phyloP scores from a whole-genome alignment of 2,888 invertebrate genomes.

The Tholera decimalis region DNA sequence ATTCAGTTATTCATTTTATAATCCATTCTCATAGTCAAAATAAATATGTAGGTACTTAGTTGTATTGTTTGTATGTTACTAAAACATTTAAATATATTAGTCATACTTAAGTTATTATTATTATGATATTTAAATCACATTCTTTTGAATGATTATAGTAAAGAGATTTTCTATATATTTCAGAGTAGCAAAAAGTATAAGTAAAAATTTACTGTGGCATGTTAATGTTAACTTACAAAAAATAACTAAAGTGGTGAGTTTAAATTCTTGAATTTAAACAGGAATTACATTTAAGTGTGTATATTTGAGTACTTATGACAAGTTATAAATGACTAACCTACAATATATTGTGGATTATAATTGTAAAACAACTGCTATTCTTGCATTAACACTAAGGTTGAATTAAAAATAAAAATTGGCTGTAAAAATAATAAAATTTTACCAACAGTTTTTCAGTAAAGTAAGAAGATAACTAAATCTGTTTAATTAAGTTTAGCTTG shows the following conservation, averaged over 20 bases:
- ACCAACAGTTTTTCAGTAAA: too few species aligned
- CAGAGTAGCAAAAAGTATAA: conserved; percentile 18
- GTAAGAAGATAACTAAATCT: too few species aligned
- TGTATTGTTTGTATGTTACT: conserved; percentile 8
- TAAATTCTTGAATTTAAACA: conserved; percentile 17
- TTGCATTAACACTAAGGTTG: neutral
- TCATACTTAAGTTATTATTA: neutral
- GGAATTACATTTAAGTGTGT: conserved; percentile 27
- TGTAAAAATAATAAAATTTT: too few species aligned
- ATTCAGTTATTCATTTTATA: conserved; percentile 8
- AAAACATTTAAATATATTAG: conserved; percentile 18
- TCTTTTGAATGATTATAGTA: conserved; percentile 7
- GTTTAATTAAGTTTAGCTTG: too few species aligned
- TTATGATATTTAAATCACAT: neutral
- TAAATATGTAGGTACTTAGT: neutral
- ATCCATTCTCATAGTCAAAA: neutral
- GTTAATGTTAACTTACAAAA: conserved; percentile 26
- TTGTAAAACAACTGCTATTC: neutral
- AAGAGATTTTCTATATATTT: conserved; percentile 19
- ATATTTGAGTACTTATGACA: conserved; percentile 18
- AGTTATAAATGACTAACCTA: too few species aligned
- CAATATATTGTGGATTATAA: neutral
- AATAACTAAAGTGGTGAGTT: conserved; percentile 17
- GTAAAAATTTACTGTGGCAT: conserved; percentile 18
- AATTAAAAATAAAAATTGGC: too few species aligned